Evolutionary conservation across 2,888 invertebrate genomes (phyloP).

Genomic region (Nebria salina): DNA sequence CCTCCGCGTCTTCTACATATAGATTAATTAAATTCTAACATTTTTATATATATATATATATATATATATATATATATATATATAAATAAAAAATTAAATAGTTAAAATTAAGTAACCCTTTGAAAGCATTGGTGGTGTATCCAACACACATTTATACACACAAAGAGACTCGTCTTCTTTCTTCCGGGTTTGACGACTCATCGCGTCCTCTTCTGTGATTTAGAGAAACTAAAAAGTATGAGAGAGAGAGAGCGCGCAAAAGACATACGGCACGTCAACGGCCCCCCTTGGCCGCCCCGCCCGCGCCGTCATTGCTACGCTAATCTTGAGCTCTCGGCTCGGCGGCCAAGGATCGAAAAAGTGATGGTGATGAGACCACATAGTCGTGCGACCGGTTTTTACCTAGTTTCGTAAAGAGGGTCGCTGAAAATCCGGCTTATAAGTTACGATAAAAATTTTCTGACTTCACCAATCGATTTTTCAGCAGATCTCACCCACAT

Average conservation of each 20-base stretch:
- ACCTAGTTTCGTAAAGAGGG: constrained; percentile 5
- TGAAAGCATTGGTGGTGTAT: background rate
- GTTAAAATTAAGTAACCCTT: background rate
- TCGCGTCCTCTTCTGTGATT: constrained; percentile 12
- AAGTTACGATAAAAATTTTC: background rate
- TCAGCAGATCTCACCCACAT: background rate
- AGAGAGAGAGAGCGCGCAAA: background rate
- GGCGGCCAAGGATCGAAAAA: constrained; percentile 34
- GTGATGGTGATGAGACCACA: constrained; percentile 40
- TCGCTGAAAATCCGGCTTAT: background rate
- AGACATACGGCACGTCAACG: constrained; percentile 8
- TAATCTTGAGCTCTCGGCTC: constrained; percentile 6
- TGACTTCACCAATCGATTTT: background rate
- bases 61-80: too few relatives aligned
- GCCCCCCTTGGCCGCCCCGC: background rate
- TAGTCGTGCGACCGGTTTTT: constrained; percentile 7
- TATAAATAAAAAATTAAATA: background rate
- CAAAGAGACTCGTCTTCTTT: constrained; percentile 1
- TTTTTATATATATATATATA: too few relatives aligned
- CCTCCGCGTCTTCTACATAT: background rate
- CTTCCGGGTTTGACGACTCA: constrained; percentile 22
- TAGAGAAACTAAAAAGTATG: constrained; percentile 12
- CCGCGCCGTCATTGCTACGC: constrained; percentile 9
- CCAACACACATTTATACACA: background rate
- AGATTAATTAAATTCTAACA: background rate